Evolutionary conservation across 2,888 invertebrate species (phyloP).

Genomic region (Melanophora roralis): DNA sequence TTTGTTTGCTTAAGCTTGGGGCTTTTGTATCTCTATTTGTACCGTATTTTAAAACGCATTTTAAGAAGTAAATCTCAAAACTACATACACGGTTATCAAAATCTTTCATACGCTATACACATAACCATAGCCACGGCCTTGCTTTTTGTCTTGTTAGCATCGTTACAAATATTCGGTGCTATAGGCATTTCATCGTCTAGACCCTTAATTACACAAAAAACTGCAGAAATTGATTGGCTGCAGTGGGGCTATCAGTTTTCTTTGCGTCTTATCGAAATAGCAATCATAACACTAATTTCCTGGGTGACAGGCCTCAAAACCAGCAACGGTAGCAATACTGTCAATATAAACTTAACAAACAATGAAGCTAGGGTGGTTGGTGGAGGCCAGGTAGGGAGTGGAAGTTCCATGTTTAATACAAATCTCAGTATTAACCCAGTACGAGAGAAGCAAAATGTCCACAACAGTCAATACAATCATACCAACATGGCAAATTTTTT

Average conservation of each 20-base stretch:
- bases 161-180: conserved; percentile 89
- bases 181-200: conserved; percentile 79
- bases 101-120: conserved; percentile 91
- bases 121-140: conserved; percentile 92
- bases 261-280: conserved; percentile 89
- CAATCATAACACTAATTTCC: conserved; percentile 89
- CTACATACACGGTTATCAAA: conserved; percentile 87
- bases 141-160: conserved; percentile 88
- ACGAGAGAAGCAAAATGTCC: conserved; percentile 83
- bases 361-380: conserved; percentile 66
- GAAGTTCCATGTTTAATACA: conserved; percentile 58
- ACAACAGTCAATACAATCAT: conserved; percentile 72
- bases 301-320: conserved; percentile 90
- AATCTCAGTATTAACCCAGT: conserved; percentile 73
- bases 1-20: conserved; percentile 90
- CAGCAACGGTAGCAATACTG: conserved; percentile 66
- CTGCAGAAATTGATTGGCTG: conserved; percentile 86
- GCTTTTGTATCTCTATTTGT: conserved; percentile 89
- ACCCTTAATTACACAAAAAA: conserved; percentile 65
- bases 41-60: conserved; percentile 86
- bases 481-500: conserved; percentile 85
- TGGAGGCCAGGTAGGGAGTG: conserved; percentile 74
- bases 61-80: conserved; percentile 87
- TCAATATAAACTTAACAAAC: conserved; percentile 53
- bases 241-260: conserved; percentile 95